Percentiles rank a stretch among this genome's conserved stretches.
Conservation (phyloP, 2,113 vertebrate genomes). For the Cariama cristata region DNA sequence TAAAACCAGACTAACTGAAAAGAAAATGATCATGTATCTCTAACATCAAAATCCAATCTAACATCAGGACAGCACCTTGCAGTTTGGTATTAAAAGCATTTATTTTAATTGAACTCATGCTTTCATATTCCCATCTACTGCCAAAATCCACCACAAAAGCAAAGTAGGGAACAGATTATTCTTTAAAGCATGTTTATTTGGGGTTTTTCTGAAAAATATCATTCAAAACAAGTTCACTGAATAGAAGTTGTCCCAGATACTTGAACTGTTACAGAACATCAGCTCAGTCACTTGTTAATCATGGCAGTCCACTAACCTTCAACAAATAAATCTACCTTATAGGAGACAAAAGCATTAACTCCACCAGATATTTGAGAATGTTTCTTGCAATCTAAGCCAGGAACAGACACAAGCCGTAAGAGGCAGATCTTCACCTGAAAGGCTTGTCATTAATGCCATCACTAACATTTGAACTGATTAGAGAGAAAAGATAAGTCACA, state of each 20-base stretch:
- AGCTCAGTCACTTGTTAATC: not conserved
- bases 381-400: not conserved
- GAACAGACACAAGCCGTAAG: not conserved
- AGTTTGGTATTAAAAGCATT: not conserved
- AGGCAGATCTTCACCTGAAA: not conserved
- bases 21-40: fast-evolving
- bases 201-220: not conserved
- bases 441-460: fast-evolving
- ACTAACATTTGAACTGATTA: too few species aligned
- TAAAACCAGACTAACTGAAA: not conserved
- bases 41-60: not conserved
- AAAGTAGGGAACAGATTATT: not conserved
- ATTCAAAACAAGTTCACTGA: not conserved
- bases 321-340: not conserved
- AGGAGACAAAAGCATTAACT: not conserved
- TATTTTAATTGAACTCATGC: not conserved
- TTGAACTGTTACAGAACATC: not conserved
- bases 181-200: not conserved
- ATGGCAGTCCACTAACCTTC: not conserved
- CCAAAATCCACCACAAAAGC: not conserved
- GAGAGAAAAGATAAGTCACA: not conserved
- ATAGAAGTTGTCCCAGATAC: not conserved
- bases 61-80: not conserved
- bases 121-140: not conserved
- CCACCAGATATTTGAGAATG: not conserved